Percentiles rank a stretch among this genome's conserved stretches.
Evolutionary conservation across 1,140 invertebrate species (phyloP).

Genomic region (Cepaea nemoralis): DNA sequence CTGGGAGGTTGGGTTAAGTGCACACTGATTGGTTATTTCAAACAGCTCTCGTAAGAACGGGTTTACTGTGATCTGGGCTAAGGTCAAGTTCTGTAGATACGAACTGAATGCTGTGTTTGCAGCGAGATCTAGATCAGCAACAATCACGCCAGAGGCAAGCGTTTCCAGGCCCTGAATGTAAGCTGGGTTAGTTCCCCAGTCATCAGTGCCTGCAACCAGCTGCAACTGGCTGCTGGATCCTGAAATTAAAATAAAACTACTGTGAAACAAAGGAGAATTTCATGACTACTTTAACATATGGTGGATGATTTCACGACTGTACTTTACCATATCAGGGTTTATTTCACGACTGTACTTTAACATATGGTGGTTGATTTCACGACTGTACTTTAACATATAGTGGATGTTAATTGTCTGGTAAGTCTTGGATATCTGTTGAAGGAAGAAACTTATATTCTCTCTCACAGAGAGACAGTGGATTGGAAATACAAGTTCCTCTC

Average conservation of each 20-base stretch:
- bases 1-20: constrained; percentile 50
- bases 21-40: constrained; percentile 58
- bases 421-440: no score
- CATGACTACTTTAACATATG: no score
- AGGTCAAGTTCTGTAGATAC: constrained; percentile 45
- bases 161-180: constrained; percentile 47
- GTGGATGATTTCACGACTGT: no score
- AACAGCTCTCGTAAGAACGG: constrained; percentile 60
- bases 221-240: constrained; percentile 47
- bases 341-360: no score
- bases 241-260: background rate
- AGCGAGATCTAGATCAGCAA: constrained; percentile 41
- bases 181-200: constrained; percentile 44
- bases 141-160: constrained; percentile 52
- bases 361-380: no score
- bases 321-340: no score
- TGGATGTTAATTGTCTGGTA: no score
- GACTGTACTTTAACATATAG: no score
- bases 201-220: constrained; percentile 55
- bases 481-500: no score
- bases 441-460: no score
- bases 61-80: constrained; percentile 38
- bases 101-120: constrained; percentile 42
- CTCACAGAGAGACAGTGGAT: no score
- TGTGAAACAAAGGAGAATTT: no score